Evolutionary conservation across 2,113 vertebrate genomes (phyloP).

Genomic region (Pyrgilauda ruficollis): DNA sequence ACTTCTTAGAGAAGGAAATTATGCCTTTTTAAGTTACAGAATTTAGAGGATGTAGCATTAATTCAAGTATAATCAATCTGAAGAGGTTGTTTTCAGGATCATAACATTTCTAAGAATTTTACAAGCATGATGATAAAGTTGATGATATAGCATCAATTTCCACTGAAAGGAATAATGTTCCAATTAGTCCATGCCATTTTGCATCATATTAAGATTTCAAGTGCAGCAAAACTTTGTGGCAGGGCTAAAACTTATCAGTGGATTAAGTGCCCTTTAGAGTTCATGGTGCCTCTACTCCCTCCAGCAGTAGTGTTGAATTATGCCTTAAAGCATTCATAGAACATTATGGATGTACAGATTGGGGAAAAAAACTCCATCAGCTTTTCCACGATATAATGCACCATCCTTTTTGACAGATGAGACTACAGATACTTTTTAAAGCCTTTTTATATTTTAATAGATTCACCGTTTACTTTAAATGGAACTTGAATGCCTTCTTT

Average conservation of each 20-base stretch:
- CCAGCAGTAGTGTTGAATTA: background rate
- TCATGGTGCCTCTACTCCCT: background rate
- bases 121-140: background rate
- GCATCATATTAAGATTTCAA: background rate
- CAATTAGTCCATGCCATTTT: background rate
- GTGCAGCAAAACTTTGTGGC: background rate
- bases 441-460: background rate
- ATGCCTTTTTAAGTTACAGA: background rate
- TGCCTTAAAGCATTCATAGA: background rate
- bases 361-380: background rate
- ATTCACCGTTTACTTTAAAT: background rate
- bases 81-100: background rate
- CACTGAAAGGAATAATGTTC: background rate
- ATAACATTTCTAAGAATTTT: background rate
- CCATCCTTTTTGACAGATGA: background rate
- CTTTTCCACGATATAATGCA: background rate
- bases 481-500: background rate
- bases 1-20: background rate
- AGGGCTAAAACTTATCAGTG: background rate
- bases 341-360: background rate
- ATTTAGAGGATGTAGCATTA: background rate
- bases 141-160: background rate
- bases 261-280: background rate
- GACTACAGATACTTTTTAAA: background rate
- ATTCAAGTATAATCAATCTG: background rate